Base-by-base conservation (phyloP, 1,140 invertebrate species). In the Eueides isabella region DNA sequence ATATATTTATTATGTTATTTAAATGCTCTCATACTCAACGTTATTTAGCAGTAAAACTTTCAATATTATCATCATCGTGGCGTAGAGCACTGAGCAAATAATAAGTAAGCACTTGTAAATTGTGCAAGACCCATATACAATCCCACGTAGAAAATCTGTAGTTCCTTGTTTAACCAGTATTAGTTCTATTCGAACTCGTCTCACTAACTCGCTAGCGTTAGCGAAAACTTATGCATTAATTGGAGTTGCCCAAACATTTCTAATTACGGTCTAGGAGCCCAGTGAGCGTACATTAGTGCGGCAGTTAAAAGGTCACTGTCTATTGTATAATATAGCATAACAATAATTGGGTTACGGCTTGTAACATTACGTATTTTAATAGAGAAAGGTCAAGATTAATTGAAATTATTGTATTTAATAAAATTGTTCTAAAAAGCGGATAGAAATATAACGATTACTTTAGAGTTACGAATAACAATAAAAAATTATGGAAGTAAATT, bases 181-280 rank as follows among this genome's bases (percentile, higher is more conserved):
- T 70, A 70, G 23, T 61, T 12, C 55, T n/a, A 61, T 62, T 38
- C 68, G 33, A 70, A 55, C 61, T 35, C 44, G 41, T 31, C 31
- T 61, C 48, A 30, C 68, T 19, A 41, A 41, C 68, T 70, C 5
- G 55, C 12, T 7, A 61, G 12, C 67, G 29, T 26, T 23, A 61
- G 9, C 55, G n/a, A 61, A 70, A 70, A 70, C 31, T 63, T 61
- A 29, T 63, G 33, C 61, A 70, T 70, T 70, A 63, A 70, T 70
- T 70, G 33, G 68, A 70, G 68, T 30, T 70, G 26, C 61, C 33
- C 61, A 33, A 70, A 70, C 19, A 61, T 70, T 62, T 63, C 55
- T 63, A 70, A 70, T 70, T 41, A 41, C 23, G 44, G 30, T 68
- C 44, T 35, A 33, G 67, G 29, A 61, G 41, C 33, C 23, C 67